A percentile compares a stretch with the other conserved stretches of the same genome.
Conservation (phyloP, 2,888 invertebrate species). For the Plagodis pulveraria region DNA sequence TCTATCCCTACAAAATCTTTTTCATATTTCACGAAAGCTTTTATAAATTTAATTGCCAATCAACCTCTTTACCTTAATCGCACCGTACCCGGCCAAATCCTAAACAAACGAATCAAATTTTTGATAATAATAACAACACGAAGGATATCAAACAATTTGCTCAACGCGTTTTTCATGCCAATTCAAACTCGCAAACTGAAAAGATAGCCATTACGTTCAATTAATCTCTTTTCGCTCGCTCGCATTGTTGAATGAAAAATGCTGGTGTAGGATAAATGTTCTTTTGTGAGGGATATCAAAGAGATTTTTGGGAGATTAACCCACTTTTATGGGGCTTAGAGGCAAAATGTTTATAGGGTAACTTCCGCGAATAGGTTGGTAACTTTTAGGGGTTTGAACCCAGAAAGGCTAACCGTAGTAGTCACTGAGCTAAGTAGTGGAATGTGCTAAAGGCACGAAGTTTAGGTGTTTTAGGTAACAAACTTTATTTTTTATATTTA, state of each 20-base stretch:
- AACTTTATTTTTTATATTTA: too few species aligned
- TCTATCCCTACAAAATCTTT: too few species aligned
- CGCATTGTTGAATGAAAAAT: slow-evolving; percentile 33
- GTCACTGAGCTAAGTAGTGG: too few species aligned
- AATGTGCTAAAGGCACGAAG: too few species aligned
- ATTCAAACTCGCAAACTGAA: slow-evolving; percentile 21
- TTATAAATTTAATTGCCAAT: too few species aligned
- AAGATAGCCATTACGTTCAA: slow-evolving; percentile 30
- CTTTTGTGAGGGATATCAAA: slow-evolving; percentile 27
- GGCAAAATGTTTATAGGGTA: slow-evolving; percentile 3
- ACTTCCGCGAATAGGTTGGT: slow-evolving; percentile 1
- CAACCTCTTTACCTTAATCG: too few species aligned
- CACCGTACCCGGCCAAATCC: not conserved
- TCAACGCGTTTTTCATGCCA: slow-evolving; percentile 17
- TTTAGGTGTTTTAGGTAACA: too few species aligned
- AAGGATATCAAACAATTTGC: slow-evolving; percentile 18
- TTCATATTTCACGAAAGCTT: too few species aligned
- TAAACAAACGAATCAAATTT: not conserved
- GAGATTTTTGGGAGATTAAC: slow-evolving; percentile 20
- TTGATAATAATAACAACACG: slow-evolving; percentile 3
- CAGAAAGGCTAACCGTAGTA: too few species aligned
- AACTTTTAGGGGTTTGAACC: too few species aligned
- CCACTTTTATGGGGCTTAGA: slow-evolving; percentile 14
- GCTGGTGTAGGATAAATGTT: slow-evolving; percentile 26
- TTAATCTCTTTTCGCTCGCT: slow-evolving; percentile 28